A percentile compares a stretch with the other conserved stretches of the same genome.
These are phyloP conservation scores for Lytechinus variegatus DNA, from an alignment of 35 echinoderm and acorn worm genomes.

Conservation along the genomic window DNA sequence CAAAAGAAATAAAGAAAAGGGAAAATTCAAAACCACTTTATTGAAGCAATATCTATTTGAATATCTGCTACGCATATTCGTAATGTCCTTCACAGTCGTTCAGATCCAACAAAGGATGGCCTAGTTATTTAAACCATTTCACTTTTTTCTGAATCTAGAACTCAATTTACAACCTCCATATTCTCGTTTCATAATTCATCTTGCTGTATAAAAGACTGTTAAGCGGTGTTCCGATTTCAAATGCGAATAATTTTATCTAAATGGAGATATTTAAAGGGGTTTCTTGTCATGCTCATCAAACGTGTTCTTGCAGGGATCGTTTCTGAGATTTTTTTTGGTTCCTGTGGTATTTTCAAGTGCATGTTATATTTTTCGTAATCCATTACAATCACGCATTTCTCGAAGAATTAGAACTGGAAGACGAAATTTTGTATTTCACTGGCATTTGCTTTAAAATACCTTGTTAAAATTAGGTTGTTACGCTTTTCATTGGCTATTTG, in stretches of 20 bases:
- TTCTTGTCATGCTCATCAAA: background rate
- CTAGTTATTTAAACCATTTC: background rate
- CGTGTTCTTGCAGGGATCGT: background rate
- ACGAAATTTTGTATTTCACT: background rate
- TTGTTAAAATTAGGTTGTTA: background rate
- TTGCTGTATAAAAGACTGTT: background rate
- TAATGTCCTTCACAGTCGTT: background rate
- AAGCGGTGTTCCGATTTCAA: background rate
- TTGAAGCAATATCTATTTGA: slow-evolving; percentile 2
- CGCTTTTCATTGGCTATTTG: background rate
- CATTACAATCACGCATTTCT: background rate
- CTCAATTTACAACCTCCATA: background rate
- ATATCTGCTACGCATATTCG: background rate
- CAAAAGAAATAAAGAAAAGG: background rate
- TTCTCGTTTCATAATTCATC: slow-evolving; percentile 19
- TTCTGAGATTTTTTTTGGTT: background rate
- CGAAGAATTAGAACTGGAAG: background rate
- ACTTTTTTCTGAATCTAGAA: background rate
- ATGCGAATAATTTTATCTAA: background rate
- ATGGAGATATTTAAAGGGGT: background rate
- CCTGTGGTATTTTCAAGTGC: background rate
- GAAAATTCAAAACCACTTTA: background rate
- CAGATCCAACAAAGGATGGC: background rate
- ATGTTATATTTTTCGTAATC: background rate
- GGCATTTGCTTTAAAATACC: background rate